Percentiles rank a stretch among this genome's conserved stretches.
Evolutionary conservation across 2,797 vertebrate species (phyloP).

Genomic region (Helarctos malayanus): DNA sequence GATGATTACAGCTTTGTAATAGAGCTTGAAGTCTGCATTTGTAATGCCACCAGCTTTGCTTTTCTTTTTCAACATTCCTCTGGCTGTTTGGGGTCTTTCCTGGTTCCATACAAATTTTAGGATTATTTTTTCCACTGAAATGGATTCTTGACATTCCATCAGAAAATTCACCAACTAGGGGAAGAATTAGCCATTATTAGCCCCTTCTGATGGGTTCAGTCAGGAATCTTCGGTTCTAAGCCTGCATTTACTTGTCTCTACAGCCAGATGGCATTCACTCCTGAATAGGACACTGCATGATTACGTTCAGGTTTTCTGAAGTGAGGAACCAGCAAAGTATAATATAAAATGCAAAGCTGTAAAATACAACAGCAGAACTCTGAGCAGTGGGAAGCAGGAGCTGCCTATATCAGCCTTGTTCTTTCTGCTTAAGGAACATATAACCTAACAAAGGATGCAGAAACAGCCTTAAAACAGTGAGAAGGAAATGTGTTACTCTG

Average conservation of each 20-base stretch:
- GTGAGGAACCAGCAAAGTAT: background rate
- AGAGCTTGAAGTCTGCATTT: too few relatives aligned
- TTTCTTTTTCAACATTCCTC: too few relatives aligned
- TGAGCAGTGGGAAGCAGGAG: background rate
- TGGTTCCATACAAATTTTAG: too few relatives aligned
- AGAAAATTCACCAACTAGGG: background rate
- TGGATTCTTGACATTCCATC: background rate
- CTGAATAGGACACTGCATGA: background rate
- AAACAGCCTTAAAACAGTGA: background rate
- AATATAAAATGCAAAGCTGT: background rate
- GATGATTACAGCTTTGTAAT: too few relatives aligned
- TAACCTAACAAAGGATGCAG: background rate
- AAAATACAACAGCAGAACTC: background rate
- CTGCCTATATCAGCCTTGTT: background rate
- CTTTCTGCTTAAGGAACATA: background rate
- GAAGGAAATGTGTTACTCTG: background rate
- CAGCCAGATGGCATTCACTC: background rate
- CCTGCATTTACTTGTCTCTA: background rate
- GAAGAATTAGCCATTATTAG: background rate
- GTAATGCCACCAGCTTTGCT: too few relatives aligned
- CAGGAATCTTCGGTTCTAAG: background rate
- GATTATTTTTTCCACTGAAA: background rate
- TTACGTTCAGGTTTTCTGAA: background rate
- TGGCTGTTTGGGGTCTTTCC: too few relatives aligned
- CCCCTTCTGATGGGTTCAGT: rapidly evolving